Evolutionary conservation across 2,113 vertebrate genomes (phyloP).

Genomic region (Bufo gargarizans): DNA sequence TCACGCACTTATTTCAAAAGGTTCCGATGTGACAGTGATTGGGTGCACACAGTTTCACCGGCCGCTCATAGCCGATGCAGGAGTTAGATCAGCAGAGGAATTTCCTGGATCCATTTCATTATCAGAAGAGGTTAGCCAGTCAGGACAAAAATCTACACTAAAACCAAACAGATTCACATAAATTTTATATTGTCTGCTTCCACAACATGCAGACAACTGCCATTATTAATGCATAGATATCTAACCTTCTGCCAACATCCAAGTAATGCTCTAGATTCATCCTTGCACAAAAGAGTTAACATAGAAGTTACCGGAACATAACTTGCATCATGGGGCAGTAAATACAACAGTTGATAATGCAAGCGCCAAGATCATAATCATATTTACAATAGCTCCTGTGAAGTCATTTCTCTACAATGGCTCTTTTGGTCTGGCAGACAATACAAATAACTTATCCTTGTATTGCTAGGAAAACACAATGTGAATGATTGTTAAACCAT

Average conservation of each 20-base stretch:
- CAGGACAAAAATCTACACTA: background rate
- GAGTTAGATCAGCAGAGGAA: no score
- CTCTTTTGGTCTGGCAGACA: slow-evolving; percentile 20
- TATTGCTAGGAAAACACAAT: slow-evolving; percentile 44
- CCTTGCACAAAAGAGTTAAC: background rate
- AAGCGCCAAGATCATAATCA: slow-evolving; percentile 27
- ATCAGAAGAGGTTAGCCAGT: background rate
- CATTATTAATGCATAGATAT: background rate
- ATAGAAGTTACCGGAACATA: background rate
- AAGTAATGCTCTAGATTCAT: background rate
- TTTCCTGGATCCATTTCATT: background rate
- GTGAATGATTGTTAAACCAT: slow-evolving; percentile 38
- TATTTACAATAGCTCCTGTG: slow-evolving; percentile 23
- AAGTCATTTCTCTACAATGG: slow-evolving; percentile 24
- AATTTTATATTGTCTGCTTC: background rate
- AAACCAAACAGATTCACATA: background rate
- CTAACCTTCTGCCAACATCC: background rate
- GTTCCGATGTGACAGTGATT: no score
- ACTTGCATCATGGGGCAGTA: slow-evolving; percentile 27
- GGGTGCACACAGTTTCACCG: no score
- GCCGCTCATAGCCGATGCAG: no score
- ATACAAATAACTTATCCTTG: slow-evolving; percentile 42
- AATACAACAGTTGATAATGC: slow-evolving; percentile 31
- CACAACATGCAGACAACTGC: background rate
- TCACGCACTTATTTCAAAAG: no score